phyloP scores from a whole-genome alignment of 2,113 vertebrate species.

The Dromaius novaehollandiae region DNA sequence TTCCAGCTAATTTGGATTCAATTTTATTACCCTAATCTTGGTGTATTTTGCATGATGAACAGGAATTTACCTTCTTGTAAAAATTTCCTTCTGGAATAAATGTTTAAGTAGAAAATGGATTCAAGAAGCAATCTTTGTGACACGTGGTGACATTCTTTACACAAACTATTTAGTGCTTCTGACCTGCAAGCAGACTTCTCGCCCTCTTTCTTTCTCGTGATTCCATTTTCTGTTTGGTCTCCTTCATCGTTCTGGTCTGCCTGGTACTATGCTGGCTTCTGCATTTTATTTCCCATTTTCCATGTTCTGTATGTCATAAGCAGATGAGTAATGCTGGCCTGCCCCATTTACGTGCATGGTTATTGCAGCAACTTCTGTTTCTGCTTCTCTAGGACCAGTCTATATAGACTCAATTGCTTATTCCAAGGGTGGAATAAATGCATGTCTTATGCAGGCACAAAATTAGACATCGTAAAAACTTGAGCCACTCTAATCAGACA shows the following conservation, averaged over 20 bases:
- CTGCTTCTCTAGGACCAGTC: not conserved
- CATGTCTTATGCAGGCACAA: not conserved
- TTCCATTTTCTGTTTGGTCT: not conserved
- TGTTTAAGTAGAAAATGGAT: not conserved
- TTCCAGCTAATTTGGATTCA: constrained; percentile 36
- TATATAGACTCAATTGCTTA: not conserved
- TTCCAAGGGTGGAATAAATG: not conserved
- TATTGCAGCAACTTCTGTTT: not conserved
- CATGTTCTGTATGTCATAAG: not conserved
- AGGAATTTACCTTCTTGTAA: constrained; percentile 22
- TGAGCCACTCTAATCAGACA: not conserved
- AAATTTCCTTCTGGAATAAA: constrained; percentile 20
- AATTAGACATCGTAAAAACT: not conserved
- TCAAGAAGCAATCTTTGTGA: not conserved
- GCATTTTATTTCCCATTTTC: not conserved
- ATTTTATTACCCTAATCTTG: constrained; percentile 1
- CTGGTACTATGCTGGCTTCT: not conserved
- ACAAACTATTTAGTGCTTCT: not conserved
- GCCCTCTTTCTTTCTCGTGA: not conserved
- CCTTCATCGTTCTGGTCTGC: not conserved
- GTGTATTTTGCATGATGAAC: constrained; percentile 13
- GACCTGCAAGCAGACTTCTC: not conserved
- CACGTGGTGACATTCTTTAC: not conserved
- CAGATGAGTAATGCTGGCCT: not conserved
- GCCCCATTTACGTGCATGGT: not conserved